Evolutionary conservation across 2,797 vertebrate species (phyloP).

Genomic region (Poecile montanus): DNA sequence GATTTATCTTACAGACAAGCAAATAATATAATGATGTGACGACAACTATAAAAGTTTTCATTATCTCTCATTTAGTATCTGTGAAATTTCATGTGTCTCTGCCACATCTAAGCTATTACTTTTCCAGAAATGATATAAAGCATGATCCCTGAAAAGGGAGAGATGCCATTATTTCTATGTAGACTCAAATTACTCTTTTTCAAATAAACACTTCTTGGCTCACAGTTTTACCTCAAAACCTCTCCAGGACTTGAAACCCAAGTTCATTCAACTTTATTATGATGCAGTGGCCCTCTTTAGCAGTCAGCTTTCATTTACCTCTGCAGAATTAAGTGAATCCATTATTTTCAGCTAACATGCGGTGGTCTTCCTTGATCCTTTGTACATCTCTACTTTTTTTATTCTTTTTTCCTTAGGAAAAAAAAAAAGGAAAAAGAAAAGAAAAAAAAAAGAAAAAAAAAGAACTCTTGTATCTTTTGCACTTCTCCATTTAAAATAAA

Average conservation of each 20-base stretch:
- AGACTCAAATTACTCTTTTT: neutral
- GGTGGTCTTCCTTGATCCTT: neutral
- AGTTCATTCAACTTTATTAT: slow-evolving; percentile 12
- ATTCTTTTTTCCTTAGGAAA: too few species aligned
- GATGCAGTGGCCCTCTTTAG: neutral
- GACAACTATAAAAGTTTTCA: neutral
- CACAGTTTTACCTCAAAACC: neutral
- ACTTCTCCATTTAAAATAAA: neutral
- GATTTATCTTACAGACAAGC: neutral
- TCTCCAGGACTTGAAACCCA: neutral
- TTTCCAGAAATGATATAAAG: slow-evolving; percentile 20
- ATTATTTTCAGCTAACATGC: slow-evolving; percentile 16
- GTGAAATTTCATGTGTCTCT: neutral
- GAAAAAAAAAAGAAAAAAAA: neutral
- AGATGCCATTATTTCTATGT: neutral
- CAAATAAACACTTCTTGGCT: neutral
- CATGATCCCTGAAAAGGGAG: neutral
- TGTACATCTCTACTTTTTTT: neutral
- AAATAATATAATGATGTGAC: neutral
- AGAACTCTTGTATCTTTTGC: neutral
- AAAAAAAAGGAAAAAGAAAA: neutral
- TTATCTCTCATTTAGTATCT: neutral
- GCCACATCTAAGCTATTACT: neutral
- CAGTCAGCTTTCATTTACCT: slow-evolving; percentile 22
- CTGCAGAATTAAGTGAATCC: slow-evolving; percentile 21